These are phyloP conservation scores for Glareola pratincola DNA, from an alignment of 2,113 vertebrate species.

Conservation along the genomic window DNA sequence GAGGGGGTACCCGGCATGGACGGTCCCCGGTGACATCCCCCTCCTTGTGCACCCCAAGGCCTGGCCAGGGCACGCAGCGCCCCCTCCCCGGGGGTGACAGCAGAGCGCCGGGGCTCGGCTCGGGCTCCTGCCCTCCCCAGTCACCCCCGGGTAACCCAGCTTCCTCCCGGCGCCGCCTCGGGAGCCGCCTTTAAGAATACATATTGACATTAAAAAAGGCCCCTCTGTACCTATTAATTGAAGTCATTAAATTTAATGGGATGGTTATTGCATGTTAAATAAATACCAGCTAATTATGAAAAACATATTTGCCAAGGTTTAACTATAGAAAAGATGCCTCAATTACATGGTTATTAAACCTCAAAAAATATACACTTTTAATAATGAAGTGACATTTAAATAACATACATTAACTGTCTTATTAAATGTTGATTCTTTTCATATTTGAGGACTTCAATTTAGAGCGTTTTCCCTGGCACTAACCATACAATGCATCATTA, in stretches of 20 bases:
- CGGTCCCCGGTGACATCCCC: rapidly evolving
- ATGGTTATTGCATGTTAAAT: conserved; percentile 74
- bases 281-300: conserved; percentile 79
- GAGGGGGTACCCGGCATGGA: neutral
- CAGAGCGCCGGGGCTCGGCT: neutral
- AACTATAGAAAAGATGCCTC: conserved; percentile 73
- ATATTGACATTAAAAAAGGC: conserved; percentile 47
- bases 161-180: rapidly evolving
- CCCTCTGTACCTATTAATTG: conserved; percentile 65
- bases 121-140: neutral
- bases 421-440: conserved; percentile 68
- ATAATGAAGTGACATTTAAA: conserved; percentile 63
- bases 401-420: conserved; percentile 58
- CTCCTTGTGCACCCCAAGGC: too few species aligned
- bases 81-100: neutral
- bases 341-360: conserved; percentile 76
- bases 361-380: conserved; percentile 69
- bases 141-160: neutral
- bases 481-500: conserved; percentile 45
- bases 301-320: conserved; percentile 74
- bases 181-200: neutral
- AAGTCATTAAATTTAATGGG: conserved; percentile 77
- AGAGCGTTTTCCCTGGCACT: conserved; percentile 29
- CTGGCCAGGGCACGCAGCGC: neutral
- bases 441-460: conserved; percentile 59